These are phyloP conservation scores for Nemotelus pantherinus DNA, from an alignment of 2,888 invertebrate genomes.

Conservation along the genomic window DNA sequence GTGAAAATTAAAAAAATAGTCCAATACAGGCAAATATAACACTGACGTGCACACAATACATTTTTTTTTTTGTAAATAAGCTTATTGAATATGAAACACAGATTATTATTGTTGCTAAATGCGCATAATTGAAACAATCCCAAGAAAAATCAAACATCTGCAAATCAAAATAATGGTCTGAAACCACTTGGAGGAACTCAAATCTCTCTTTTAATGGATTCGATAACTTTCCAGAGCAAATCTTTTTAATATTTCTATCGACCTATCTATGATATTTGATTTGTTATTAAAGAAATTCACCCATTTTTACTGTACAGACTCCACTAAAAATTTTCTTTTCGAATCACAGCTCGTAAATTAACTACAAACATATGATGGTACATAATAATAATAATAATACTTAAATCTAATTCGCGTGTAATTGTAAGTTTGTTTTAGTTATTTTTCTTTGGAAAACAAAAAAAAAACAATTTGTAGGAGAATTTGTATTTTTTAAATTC, in stretches of 20 bases:
- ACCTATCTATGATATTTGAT: background rate
- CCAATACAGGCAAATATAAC: background rate
- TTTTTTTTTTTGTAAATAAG: slow-evolving; percentile 29
- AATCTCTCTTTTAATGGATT: background rate
- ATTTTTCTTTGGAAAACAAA: background rate
- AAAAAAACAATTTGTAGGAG: slow-evolving; percentile 14
- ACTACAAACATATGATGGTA: background rate
- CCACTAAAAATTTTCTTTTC: background rate
- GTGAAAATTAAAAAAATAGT: background rate
- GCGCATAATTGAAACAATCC: background rate
- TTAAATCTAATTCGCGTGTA: slow-evolving; percentile 16
- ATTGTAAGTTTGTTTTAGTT: background rate
- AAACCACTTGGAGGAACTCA: no score
- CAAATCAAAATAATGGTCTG: no score
- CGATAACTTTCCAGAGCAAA: slow-evolving; percentile 26
- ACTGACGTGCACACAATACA: slow-evolving; percentile 12
- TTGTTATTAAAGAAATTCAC: background rate
- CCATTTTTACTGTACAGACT: slow-evolving; percentile 21
- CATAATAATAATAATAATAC: slow-evolving; percentile 24
- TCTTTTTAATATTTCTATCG: background rate
- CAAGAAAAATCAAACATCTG: background rate
- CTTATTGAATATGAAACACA: slow-evolving; percentile 10
- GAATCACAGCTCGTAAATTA: no score
- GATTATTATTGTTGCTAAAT: slow-evolving; percentile 19
- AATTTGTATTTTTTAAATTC: slow-evolving; percentile 32